Evolutionary conservation across 2,113 vertebrate genomes (phyloP).

Genomic region (Fregetta grallaria): DNA sequence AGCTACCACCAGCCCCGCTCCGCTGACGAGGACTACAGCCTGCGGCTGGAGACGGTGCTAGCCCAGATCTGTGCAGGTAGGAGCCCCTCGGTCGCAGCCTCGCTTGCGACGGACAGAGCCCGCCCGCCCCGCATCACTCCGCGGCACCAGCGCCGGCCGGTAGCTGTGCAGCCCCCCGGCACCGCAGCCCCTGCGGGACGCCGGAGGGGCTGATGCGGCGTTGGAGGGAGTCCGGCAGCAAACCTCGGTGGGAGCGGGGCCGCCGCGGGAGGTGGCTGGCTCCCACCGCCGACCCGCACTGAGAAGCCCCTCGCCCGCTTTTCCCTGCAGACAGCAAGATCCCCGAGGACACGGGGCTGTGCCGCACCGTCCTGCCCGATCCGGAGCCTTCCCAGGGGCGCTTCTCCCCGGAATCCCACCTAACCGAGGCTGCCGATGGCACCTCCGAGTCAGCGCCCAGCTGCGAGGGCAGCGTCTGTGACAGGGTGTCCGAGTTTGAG

Average conservation of each 20-base stretch:
- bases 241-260: background rate
- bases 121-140: background rate
- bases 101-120: background rate
- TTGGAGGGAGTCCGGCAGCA: background rate
- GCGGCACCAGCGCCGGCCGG: background rate
- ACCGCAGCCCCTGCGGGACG: background rate
- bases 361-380: conserved; percentile 4
- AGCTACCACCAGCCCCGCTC: conserved; percentile 92
- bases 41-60: conserved; percentile 76
- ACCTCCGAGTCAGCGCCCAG: conserved; percentile 85
- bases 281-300: background rate
- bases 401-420: conserved; percentile 79
- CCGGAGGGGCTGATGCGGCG: background rate
- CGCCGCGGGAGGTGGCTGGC: background rate
- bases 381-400: conserved; percentile 55
- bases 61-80: conserved; percentile 87
- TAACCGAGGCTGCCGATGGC: conserved; percentile 74
- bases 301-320: background rate
- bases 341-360: conserved; percentile 52
- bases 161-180: background rate
- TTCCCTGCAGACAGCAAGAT: conserved; percentile 62
- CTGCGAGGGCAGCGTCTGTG: conserved; percentile 81
- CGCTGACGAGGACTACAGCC: conserved; percentile 81
- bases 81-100: background rate
- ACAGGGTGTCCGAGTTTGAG: conserved; percentile 83